Base-by-base conservation (phyloP, 2,797 vertebrate species). In the Cetoscarus ocellatus region DNA sequence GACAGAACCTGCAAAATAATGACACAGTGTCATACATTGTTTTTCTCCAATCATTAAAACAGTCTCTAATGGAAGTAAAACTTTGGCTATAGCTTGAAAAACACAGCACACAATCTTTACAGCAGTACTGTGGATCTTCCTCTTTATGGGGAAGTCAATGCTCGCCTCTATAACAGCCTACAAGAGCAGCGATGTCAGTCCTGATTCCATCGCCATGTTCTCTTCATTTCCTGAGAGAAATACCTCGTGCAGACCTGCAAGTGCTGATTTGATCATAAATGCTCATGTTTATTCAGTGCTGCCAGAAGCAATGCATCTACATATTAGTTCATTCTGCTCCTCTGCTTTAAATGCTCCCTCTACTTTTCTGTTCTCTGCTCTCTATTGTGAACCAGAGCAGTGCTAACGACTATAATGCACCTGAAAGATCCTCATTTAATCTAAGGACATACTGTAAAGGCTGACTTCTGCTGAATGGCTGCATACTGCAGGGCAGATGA, bases 1-100 rank as follows among this genome's bases (percentile, higher is more conserved):
- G 98, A 99, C 69, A 99, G 94, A 59, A 99, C 97, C 98, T 99
- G 93, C 19, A 73, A 83, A 80, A 86, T 61, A 87, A 86, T 59
- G 35, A 80, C 60, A 86, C 10, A 3, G 43, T 51, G 18, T 81
- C 73, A 80, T 27, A 74, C 54, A 49, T 5, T 10, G 59, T 45
- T 40, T 69, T 70, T 71, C 61, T 76, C 19, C 59, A 62, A 61
- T 61, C 13, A 51, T 77, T 72, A 52, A 69, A 69, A 73, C 42
- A 58, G 70, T 11, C 60, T 64, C 17, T n/a, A 11, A 7, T 44
- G 67, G 35, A 53, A 45, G 55, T 10, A 42, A 8, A 6, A 53
- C 61, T 43, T 34, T 50, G 63, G 55, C 40, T 4, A 1, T 3
- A 13, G 40, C 36, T 5, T 53, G 36, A 66, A 79, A 39, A 39